Percentiles rank a stretch among this genome's conserved stretches.
These are phyloP conservation scores for Nasonia giraulti DNA, from an alignment of 1,140 invertebrate genomes.

Conservation along the genomic window DNA sequence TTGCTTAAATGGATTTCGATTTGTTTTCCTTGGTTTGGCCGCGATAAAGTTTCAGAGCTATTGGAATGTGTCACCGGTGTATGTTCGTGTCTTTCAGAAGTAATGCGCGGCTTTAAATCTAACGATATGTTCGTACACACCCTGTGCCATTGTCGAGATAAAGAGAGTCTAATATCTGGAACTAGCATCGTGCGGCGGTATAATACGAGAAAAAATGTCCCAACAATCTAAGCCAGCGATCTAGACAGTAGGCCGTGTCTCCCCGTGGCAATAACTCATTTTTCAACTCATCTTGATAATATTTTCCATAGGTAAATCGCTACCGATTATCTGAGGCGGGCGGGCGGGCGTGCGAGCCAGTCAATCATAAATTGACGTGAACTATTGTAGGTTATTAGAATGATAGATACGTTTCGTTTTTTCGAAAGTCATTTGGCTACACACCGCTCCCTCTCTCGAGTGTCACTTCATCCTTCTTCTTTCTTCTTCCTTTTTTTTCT, in stretches of 20 bases:
- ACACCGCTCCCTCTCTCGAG: neutral
- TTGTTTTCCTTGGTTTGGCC: too few relatives aligned
- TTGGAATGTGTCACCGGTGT: neutral
- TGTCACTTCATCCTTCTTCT: slow-evolving; percentile 10
- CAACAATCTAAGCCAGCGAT: neutral
- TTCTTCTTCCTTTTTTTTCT: neutral
- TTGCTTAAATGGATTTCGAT: slow-evolving; percentile 21
- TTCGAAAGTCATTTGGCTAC: slow-evolving; percentile 44
- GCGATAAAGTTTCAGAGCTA: too few relatives aligned
- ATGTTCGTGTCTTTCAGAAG: too few relatives aligned
- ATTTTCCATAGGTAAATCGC: slow-evolving; percentile 26
- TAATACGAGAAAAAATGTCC: neutral
- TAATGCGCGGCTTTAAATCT: too few relatives aligned
- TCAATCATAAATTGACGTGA: slow-evolving; percentile 40
- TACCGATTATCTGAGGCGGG: slow-evolving; percentile 22
- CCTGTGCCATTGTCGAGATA: neutral
- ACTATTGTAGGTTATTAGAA: slow-evolving; percentile 34
- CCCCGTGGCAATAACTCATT: neutral
- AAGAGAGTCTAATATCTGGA: too few relatives aligned
- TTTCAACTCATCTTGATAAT: slow-evolving; percentile 37
- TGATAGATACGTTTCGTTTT: slow-evolving; percentile 29
- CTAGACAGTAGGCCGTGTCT: slow-evolving; percentile 6
- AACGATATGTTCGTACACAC: neutral
- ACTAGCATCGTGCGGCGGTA: too few relatives aligned
- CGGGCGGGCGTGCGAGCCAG: slow-evolving; percentile 1